These are phyloP conservation scores for Diarsia brunnea DNA, from an alignment of 2,888 invertebrate species.

Conservation along the genomic window DNA sequence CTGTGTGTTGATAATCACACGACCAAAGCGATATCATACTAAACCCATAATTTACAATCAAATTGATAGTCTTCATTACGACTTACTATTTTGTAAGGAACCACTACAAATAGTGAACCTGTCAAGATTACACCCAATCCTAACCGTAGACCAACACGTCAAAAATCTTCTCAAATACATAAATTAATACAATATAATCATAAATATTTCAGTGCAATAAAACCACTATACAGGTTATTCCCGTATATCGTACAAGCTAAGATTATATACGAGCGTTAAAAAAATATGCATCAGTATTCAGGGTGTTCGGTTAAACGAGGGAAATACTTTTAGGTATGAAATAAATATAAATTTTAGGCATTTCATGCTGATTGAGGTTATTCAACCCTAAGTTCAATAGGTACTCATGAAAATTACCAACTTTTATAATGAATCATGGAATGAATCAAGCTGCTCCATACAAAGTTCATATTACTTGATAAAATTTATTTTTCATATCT, in stretches of 20 bases:
- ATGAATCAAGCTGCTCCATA: too few relatives aligned
- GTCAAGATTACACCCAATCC: too few relatives aligned
- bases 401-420: too few relatives aligned
- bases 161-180: slow-evolving; percentile 26
- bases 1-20: background rate
- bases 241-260: slow-evolving; percentile 59
- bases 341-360: too few relatives aligned
- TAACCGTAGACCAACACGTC: slow-evolving; percentile 21
- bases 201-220: slow-evolving; percentile 46
- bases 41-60: background rate
- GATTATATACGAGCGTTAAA: slow-evolving; percentile 72
- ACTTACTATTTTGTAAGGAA: background rate
- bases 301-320: background rate
- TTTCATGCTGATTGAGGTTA: too few relatives aligned
- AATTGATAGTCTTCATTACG: background rate
- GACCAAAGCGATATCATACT: background rate
- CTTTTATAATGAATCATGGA: too few relatives aligned
- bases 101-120: background rate
- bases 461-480: too few relatives aligned
- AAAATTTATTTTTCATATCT: too few relatives aligned
- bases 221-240: slow-evolving; percentile 34
- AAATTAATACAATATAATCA: slow-evolving; percentile 20
- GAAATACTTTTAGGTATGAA: background rate
- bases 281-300: slow-evolving; percentile 71
- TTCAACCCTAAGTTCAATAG: too few relatives aligned